A percentile compares a stretch with the other conserved stretches of the same genome.
phyloP scores from a whole-genome alignment of 2,113 vertebrate genomes.

The Oreocharis arfaki region DNA sequence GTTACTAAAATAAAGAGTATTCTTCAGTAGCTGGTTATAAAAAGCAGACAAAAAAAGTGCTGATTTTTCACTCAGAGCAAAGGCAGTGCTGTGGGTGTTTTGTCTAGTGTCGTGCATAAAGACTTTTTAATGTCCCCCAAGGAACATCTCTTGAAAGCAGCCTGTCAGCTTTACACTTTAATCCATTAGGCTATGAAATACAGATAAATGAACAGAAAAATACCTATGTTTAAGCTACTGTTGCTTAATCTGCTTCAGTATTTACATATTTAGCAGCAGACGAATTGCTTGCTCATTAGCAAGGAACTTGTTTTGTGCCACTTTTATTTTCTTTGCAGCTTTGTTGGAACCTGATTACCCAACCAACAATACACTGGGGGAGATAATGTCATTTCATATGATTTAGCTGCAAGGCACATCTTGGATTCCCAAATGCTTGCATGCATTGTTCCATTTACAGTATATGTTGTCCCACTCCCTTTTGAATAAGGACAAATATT shows the following conservation, averaged over 20 bases:
- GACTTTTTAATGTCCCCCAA: neutral
- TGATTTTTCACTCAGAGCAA: neutral
- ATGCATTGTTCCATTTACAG: constrained; percentile 34
- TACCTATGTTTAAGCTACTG: neutral
- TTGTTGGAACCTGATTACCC: neutral
- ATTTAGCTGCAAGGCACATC: constrained; percentile 47
- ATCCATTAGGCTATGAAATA: neutral
- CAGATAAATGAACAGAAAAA: neutral
- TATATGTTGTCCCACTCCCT: constrained; percentile 7
- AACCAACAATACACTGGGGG: neutral
- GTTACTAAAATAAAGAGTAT: neutral
- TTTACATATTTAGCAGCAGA: constrained; percentile 2
- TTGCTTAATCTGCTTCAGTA: neutral
- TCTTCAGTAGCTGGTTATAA: neutral
- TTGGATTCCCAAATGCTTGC: constrained; percentile 31
- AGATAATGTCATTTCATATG: constrained; percentile 27
- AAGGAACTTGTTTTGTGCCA: neutral
- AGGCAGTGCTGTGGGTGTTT: constrained; percentile 3
- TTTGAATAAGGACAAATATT: constrained; percentile 51
- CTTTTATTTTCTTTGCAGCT: constrained; percentile 10
- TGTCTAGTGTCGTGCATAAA: neutral
- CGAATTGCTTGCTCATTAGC: neutral
- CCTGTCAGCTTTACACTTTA: constrained; percentile 1
- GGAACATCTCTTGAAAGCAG: neutral
- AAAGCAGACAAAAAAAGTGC: neutral